These are phyloP conservation scores for Sisor rabdophorus DNA, from an alignment of 2,113 vertebrate genomes.

Conservation along the genomic window DNA sequence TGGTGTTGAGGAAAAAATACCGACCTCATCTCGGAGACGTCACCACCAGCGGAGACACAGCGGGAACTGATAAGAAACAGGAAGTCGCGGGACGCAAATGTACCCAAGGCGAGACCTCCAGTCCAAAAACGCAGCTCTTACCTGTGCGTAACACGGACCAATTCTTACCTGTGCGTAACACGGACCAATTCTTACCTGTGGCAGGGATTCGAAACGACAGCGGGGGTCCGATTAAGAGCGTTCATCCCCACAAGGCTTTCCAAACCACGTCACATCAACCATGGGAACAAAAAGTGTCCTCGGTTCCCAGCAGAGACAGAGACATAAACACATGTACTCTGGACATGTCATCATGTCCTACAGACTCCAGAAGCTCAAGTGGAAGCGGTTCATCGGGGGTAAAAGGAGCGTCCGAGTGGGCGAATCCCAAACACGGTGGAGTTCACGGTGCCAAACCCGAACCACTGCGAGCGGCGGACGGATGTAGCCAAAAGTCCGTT, in stretches of 20 bases:
- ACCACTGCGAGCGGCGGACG: conserved; percentile 44
- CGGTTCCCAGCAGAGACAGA: not conserved
- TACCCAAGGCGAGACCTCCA: not conserved
- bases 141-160: not conserved
- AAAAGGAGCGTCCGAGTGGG: conserved; percentile 10
- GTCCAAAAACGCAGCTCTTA: conserved; percentile 4
- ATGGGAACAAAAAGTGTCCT: conserved; percentile 5
- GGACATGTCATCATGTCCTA: conserved; percentile 14
- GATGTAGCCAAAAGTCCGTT: conserved; percentile 22
- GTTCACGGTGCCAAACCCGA: conserved; percentile 28
- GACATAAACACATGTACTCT: conserved; percentile 11
- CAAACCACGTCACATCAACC: not conserved
- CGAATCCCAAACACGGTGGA: conserved; percentile 23
- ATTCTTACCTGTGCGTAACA: conserved; percentile 42
- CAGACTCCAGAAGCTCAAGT: conserved; percentile 22
- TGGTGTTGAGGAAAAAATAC: conserved; percentile 78
- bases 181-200: conserved; percentile 44
- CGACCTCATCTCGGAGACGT: conserved; percentile 68
- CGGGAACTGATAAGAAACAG: conserved; percentile 7
- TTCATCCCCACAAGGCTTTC: conserved; percentile 20
- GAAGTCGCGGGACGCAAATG: conserved; percentile 7
- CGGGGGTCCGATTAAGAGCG: conserved; percentile 35
- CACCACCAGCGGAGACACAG: conserved; percentile 11
- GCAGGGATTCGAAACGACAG: conserved; percentile 58
- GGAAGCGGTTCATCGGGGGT: conserved; percentile 24